Conservation (phyloP, 2,888 invertebrate species). For the Watsonalla binaria region DNA sequence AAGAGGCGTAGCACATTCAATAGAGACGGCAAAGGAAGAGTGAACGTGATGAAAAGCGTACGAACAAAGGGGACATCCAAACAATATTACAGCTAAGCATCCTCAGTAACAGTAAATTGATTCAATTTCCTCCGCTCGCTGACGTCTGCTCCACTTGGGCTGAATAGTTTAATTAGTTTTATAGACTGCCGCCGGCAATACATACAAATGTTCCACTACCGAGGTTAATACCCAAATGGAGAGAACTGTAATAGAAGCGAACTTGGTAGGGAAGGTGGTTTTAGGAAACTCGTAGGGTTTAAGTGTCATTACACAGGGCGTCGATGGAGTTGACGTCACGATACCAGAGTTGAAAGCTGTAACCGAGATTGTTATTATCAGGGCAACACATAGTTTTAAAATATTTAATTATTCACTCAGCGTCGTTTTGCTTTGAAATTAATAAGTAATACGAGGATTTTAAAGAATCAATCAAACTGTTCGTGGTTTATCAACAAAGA, state of each 20-base stretch:
- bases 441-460: too few relatives aligned
- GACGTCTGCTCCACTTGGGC: conserved; percentile 1
- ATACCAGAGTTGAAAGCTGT: not conserved
- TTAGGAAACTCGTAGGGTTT: not conserved
- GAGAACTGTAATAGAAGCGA: not conserved
- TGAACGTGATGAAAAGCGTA: not conserved
- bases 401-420: too few relatives aligned
- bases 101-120: conserved; percentile 11
- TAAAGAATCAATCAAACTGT: too few relatives aligned
- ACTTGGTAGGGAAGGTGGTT: not conserved
- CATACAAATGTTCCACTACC: conserved; percentile 5
- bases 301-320: not conserved
- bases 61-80: not conserved
- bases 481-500: too few relatives aligned
- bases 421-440: too few relatives aligned
- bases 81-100: conserved; percentile 1
- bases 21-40: too few relatives aligned
- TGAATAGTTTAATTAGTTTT: conserved; percentile 18
- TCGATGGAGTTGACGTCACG: not conserved
- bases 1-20: too few relatives aligned
- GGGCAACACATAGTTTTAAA: not conserved
- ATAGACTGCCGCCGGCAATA: conserved; percentile 6
- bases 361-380: not conserved
- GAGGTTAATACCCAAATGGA: not conserved
- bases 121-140: conserved; percentile 12